Evolutionary conservation across 2,113 vertebrate species (phyloP).

Genomic region (Carassius carassius): DNA sequence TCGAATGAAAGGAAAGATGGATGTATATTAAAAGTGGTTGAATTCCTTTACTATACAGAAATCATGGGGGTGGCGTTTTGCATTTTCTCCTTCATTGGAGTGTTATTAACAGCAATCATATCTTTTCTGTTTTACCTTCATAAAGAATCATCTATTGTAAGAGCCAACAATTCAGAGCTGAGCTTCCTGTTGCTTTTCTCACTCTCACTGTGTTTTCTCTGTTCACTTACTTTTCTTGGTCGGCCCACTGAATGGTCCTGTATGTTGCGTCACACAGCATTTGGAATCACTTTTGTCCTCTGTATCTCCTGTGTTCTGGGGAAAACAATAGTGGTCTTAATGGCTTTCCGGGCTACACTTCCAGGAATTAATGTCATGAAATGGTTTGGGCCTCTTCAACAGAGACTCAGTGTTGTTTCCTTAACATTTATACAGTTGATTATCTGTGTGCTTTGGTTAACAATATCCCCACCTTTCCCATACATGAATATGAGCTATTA

Average conservation of each 20-base stretch:
- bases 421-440: background rate
- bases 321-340: background rate
- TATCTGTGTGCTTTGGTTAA: background rate
- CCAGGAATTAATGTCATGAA: background rate
- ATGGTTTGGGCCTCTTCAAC: background rate
- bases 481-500: background rate
- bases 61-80: background rate
- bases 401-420: background rate
- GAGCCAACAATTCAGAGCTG: background rate
- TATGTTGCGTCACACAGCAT: background rate
- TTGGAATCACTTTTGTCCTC: background rate
- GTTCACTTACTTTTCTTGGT: background rate
- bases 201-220: conserved; percentile 63
- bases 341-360: background rate
- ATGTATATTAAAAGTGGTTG: background rate
- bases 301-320: background rate
- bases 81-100: background rate
- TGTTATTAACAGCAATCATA: background rate
- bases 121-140: background rate
- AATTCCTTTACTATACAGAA: background rate
- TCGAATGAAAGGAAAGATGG: background rate
- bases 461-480: background rate
- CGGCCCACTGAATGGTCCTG: background rate
- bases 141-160: background rate
- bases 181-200: background rate